Conservation (phyloP, 2,797 vertebrate species). For the Aythya fuligula region DNA sequence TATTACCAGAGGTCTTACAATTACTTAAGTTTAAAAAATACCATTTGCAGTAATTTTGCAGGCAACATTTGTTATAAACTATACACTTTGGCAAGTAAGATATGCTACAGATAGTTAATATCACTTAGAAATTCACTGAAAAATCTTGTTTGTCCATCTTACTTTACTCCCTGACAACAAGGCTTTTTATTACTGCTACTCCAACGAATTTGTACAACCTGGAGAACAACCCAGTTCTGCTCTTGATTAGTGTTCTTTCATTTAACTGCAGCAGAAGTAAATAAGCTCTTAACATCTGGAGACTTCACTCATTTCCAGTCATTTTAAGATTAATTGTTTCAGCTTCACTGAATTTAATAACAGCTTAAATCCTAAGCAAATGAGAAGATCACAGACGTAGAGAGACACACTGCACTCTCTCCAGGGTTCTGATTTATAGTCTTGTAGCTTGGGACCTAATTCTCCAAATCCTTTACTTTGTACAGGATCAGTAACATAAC, state of each 20-base stretch:
- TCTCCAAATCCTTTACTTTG: neutral
- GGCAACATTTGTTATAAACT: neutral
- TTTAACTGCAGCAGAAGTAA: constrained; percentile 4
- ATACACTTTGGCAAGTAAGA: neutral
- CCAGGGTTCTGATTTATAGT: neutral
- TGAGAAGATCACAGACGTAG: neutral
- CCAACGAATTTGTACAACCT: neutral
- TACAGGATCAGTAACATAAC: neutral
- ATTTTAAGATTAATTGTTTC: neutral
- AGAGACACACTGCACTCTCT: neutral
- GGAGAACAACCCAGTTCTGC: neutral
- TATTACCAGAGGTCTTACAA: neutral
- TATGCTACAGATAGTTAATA: neutral
- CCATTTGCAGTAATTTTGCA: neutral
- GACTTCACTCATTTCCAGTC: neutral
- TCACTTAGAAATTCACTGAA: neutral
- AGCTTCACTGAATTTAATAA: neutral
- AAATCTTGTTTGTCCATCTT: neutral
- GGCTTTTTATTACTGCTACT: neutral
- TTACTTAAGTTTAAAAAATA: neutral
- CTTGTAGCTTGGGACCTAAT: neutral
- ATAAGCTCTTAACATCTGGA: constrained; percentile 22
- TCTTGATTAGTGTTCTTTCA: constrained; percentile 6
- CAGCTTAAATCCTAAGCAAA: neutral
- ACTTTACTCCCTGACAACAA: neutral